These are phyloP conservation scores for Leguminivora glycinivorella DNA, from an alignment of 1,140 invertebrate genomes.

Conservation along the genomic window DNA sequence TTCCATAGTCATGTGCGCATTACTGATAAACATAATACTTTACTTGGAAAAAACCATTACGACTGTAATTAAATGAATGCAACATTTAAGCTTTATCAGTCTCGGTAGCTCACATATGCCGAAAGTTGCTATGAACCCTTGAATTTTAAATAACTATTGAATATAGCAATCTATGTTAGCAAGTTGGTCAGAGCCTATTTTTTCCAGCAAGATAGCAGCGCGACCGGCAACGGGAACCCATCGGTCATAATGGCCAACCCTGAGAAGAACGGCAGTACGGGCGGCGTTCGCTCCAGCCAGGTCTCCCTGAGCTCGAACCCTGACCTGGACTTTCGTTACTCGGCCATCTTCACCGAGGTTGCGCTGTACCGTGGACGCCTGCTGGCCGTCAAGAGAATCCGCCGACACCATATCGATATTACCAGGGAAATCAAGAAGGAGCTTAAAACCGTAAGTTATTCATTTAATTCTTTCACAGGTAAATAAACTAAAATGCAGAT, in stretches of 20 bases:
- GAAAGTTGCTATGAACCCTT: too few species aligned
- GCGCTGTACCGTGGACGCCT: constrained; percentile 91
- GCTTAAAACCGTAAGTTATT: constrained; percentile 89
- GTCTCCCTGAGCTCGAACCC: constrained; percentile 92
- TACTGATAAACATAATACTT: neutral
- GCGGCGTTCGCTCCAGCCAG: constrained; percentile 88
- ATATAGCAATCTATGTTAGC: constrained; percentile 14
- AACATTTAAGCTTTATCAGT: too few species aligned
- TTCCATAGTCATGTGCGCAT: neutral
- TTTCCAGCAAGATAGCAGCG: constrained; percentile 77
- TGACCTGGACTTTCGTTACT: constrained; percentile 91
- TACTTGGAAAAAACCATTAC: neutral
- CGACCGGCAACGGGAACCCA: constrained; percentile 51
- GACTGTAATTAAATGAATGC: too few species aligned
- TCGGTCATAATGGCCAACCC: constrained; percentile 44
- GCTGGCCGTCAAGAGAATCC: constrained; percentile 92
- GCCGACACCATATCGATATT: constrained; percentile 93
- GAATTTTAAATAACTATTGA: neutral
- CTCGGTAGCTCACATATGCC: too few species aligned
- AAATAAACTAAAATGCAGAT: neutral
- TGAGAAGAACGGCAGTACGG: constrained; percentile 72
- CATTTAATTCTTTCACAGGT: neutral
- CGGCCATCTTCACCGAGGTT: constrained; percentile 92
- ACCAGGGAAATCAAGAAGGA: constrained; percentile 96
- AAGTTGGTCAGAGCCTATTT: constrained; percentile 73